These are phyloP conservation scores for Leucozona laternaria DNA, from an alignment of 2,888 invertebrate genomes.

Conservation along the genomic window DNA sequence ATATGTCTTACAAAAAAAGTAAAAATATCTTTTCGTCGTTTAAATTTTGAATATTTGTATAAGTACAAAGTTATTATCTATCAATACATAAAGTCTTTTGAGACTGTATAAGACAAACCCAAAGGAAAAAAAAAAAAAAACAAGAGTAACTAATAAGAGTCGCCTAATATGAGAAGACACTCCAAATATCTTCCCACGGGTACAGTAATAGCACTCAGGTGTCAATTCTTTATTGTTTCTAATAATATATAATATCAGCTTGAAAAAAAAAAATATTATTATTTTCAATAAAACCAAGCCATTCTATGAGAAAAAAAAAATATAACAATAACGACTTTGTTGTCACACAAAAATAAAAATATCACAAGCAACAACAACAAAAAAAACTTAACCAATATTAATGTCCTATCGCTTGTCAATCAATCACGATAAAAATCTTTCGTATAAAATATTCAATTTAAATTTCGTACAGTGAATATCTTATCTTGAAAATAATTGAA, in stretches of 20 bases:
- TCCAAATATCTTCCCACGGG: slow-evolving; percentile 1
- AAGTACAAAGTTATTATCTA: no score
- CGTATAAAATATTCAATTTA: slow-evolving; percentile 17
- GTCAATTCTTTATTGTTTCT: background rate
- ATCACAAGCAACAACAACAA: background rate
- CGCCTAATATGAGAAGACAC: background rate
- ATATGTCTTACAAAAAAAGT: no score
- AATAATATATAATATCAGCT: background rate
- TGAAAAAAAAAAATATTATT: background rate
- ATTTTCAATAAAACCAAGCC: background rate
- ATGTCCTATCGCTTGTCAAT: slow-evolving; percentile 12
- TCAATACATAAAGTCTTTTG: no score
- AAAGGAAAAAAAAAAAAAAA: background rate
- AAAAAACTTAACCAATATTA: background rate
- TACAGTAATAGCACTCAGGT: background rate
- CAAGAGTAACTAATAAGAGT: background rate
- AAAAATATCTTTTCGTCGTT: no score
- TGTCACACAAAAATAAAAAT: background rate
- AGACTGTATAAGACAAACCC: background rate
- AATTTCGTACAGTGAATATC: slow-evolving; percentile 25
- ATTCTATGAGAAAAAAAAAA: background rate
- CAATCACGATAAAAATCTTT: slow-evolving; percentile 25
- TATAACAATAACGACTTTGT: background rate
- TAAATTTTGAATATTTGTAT: no score
- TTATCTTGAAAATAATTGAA: slow-evolving; percentile 14